These are phyloP conservation scores for Drosophila neocordata DNA, from an alignment of 1,140 invertebrate genomes.

Conservation along the genomic window DNA sequence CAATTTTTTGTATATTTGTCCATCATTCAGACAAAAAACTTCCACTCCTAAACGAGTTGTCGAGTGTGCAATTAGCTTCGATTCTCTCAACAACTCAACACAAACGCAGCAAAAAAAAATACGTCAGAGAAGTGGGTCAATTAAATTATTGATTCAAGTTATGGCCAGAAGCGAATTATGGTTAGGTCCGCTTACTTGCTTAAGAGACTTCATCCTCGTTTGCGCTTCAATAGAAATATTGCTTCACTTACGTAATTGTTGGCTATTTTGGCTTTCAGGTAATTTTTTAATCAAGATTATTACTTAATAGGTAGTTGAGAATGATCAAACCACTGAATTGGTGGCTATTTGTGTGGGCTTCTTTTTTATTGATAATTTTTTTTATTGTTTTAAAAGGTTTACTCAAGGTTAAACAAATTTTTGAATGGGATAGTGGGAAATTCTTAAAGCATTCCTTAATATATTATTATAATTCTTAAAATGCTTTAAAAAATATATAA, in stretches of 20 bases:
- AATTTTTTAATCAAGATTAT: constrained; percentile 47
- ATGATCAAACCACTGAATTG: constrained; percentile 4
- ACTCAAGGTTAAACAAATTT: neutral
- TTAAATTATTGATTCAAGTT: constrained; percentile 51
- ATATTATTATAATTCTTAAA: no score
- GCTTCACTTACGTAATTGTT: constrained; percentile 38
- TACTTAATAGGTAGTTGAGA: constrained; percentile 7
- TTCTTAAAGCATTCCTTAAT: no score
- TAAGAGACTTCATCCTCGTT: neutral
- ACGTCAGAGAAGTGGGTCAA: constrained; percentile 43
- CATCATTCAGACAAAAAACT: constrained; percentile 29
- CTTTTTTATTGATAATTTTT: neutral
- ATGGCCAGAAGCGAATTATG: constrained; percentile 6
- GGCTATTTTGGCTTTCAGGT: constrained; percentile 35
- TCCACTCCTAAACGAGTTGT: constrained; percentile 23
- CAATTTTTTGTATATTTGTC: no score
- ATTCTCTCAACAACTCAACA: neutral
- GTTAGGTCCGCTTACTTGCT: neutral
- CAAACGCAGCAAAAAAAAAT: no score
- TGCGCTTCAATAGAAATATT: constrained; percentile 32
- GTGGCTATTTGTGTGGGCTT: neutral
- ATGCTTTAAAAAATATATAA: no score
- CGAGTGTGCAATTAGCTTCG: constrained; percentile 36
- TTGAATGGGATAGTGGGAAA: neutral
- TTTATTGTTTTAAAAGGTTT: neutral